Evolutionary conservation across 2,888 invertebrate species (phyloP), one percentile per base, ranked within the genome.

Genomic region (Orchesella flavescens): DNA sequence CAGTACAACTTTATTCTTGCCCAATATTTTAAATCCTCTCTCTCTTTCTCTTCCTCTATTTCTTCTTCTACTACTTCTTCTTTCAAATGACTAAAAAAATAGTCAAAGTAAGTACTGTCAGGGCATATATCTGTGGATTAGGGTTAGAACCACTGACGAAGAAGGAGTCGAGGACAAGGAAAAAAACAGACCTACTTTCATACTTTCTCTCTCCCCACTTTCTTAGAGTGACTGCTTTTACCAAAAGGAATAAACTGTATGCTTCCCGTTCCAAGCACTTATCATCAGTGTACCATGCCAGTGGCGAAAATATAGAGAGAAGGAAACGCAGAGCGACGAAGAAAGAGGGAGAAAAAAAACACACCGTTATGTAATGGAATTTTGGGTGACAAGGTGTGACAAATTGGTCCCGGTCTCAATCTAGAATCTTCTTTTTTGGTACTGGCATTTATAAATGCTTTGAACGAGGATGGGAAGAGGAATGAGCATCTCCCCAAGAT

Each of bases 381-480:
- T 82, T 84, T n/a, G 76, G 72, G 75, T 84, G 84, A 84, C 83
- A 84, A 78, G 84, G 82, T 78, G 84, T 86, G 85, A 86, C 85
- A 86, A 86, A 86, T 86, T 84, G 61, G 81, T 68, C 80, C 80
- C 68, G 69, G 49, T 34, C 80, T 80, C 83, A 83, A 85, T 85
- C 83, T 83, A 73, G 68, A 76, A 72, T 83, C 74, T 80, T 80
- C 61, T 61, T 34, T 74, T 59, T 15, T 79, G 69, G 19, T 79
- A 44, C 57, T 84, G 85, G 85, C 85, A 82, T 86, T 86, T 86
- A 86, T 86, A 84, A 86, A 86, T 86, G 84, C 75, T 84, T 55
- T 65, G 65, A 55, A 80, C 73, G 80, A 66, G 80, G 34, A 34
- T 61, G 23, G 79, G 24, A 66, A 78, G 78, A 71, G 63, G 72